These are phyloP conservation scores for Tachystola acroxantha DNA, from an alignment of 2,888 invertebrate species.

Conservation along the genomic window DNA sequence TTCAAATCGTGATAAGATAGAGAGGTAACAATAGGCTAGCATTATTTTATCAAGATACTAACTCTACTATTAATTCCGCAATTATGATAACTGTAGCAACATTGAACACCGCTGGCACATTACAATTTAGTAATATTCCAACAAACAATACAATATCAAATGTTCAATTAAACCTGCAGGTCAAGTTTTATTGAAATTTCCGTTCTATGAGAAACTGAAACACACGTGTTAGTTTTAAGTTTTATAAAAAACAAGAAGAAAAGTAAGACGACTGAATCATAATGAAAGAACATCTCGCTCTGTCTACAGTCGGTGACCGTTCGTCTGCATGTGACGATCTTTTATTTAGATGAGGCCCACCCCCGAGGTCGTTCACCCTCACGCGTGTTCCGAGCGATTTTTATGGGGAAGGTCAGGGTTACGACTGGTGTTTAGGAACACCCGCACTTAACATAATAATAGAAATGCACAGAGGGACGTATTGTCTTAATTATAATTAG, in stretches of 20 bases:
- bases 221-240: no score
- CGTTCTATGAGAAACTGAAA: no score
- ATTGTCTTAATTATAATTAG: no score
- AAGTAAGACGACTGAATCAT: slow-evolving; percentile 30
- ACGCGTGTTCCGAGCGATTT: slow-evolving; percentile 36
- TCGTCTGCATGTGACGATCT: slow-evolving; percentile 53
- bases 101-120: no score
- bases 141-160: no score
- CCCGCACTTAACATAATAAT: slow-evolving; percentile 17
- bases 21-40: background rate
- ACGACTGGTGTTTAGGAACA: slow-evolving; percentile 22
- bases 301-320: slow-evolving; percentile 37
- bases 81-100: slow-evolving; percentile 8
- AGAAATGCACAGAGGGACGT: no score
- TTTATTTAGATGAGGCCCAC: slow-evolving; percentile 68
- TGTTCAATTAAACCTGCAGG: no score
- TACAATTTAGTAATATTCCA: no score
- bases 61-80: slow-evolving; percentile 10
- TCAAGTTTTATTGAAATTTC: no score
- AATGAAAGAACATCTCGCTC: slow-evolving; percentile 38
- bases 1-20: background rate
- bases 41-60: background rate
- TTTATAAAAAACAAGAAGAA: no score
- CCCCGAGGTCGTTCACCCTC: slow-evolving; percentile 65
- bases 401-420: slow-evolving; percentile 68